phyloP scores from a whole-genome alignment of 2,113 vertebrate species.

The Tylochromis polylepis region DNA sequence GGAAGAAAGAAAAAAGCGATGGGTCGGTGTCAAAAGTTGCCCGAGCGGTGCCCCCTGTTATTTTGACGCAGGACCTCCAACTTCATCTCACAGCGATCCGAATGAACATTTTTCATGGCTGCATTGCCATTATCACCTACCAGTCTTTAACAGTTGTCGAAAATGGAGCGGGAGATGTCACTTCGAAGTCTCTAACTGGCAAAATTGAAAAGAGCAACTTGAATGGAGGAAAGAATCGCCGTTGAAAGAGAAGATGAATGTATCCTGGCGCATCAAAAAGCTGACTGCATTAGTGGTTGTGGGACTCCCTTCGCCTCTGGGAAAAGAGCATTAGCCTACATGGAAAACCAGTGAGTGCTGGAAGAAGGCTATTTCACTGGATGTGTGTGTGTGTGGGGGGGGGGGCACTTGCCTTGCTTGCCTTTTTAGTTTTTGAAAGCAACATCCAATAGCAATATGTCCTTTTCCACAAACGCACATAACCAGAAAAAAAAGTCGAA shows the following conservation, averaged over 20 bases:
- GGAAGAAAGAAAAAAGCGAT: neutral
- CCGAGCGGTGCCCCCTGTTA: neutral
- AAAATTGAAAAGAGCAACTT: neutral
- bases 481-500: neutral
- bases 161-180: neutral
- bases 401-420: neutral
- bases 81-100: constrained; percentile 1
- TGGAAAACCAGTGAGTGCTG: neutral
- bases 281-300: constrained; percentile 25
- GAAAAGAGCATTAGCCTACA: neutral
- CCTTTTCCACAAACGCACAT: neutral
- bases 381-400: no score
- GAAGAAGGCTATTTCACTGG: neutral
- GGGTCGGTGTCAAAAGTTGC: constrained; percentile 46
- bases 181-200: neutral
- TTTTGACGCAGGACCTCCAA: neutral
- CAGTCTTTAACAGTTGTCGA: neutral
- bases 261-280: constrained; percentile 14
- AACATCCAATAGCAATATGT: constrained; percentile 9
- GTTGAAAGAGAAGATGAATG: neutral
- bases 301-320: constrained; percentile 15
- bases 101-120: neutral
- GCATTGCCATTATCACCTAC: neutral
- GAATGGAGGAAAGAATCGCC: neutral
- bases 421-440: neutral